phyloP scores from a whole-genome alignment of 2,888 invertebrate genomes.

The Ochropleura leucogaster region DNA sequence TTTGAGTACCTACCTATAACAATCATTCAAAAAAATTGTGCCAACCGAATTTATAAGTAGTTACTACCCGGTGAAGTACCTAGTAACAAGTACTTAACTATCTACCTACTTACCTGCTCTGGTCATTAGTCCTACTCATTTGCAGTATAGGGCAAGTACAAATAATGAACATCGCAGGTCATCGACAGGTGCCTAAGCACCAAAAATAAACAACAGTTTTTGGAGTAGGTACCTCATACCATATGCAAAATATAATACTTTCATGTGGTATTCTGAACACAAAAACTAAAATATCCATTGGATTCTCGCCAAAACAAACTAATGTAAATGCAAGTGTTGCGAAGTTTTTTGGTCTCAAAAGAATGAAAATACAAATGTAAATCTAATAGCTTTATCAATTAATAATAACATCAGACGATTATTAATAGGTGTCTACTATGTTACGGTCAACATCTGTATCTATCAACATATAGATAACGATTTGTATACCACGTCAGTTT shows the following conservation, averaged over 20 bases:
- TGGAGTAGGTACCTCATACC: not conserved
- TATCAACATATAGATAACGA: not conserved
- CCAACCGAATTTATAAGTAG: not conserved
- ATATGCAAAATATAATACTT: not conserved
- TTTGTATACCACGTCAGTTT: not conserved
- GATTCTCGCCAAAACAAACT: constrained; percentile 32
- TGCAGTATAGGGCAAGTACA: not conserved
- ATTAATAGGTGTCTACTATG: not conserved
- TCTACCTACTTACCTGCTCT: not conserved
- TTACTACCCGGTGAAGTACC: no score
- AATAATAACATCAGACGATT: constrained; percentile 5
- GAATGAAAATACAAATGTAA: constrained; percentile 8
- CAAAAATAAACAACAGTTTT: constrained; percentile 1
- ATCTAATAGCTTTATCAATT: constrained; percentile 13
- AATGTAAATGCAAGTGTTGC: not conserved
- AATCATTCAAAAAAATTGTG: not conserved
- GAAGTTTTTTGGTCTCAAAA: not conserved
- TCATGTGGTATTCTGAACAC: constrained; percentile 10
- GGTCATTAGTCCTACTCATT: not conserved
- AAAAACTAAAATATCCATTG: constrained; percentile 34
- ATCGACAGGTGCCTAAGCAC: not conserved
- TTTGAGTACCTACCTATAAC: not conserved
- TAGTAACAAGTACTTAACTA: no score
- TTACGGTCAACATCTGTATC: constrained; percentile 5
- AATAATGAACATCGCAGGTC: not conserved